These are phyloP conservation scores for Nomada hirtipes DNA, from an alignment of 2,888 invertebrate species.

Conservation along the genomic window DNA sequence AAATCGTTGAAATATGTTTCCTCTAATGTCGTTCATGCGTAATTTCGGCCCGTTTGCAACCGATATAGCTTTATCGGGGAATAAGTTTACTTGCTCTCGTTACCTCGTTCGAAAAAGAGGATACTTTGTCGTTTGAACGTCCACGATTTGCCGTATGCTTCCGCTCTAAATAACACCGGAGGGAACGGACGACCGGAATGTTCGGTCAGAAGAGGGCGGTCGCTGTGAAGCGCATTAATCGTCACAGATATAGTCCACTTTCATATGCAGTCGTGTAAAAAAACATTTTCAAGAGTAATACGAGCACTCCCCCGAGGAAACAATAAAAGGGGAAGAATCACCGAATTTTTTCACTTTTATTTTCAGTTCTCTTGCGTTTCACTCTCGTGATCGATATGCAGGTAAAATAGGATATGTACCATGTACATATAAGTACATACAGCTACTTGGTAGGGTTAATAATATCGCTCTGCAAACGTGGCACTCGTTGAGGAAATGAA, in stretches of 20 bases:
- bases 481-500: no score
- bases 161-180: constrained; percentile 71
- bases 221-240: constrained; percentile 76
- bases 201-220: constrained; percentile 63
- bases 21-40: constrained; percentile 4
- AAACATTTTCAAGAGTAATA: constrained; percentile 17
- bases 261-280: constrained; percentile 17
- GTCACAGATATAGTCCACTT: constrained; percentile 59
- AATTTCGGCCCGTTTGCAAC: constrained; percentile 10
- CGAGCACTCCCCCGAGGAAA: neutral
- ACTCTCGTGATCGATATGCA: no score
- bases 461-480: no score
- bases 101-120: constrained; percentile 53
- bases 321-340: no score
- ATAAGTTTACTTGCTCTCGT: constrained; percentile 38
- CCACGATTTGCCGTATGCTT: constrained; percentile 65
- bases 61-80: constrained; percentile 36
- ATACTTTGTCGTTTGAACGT: constrained; percentile 63
- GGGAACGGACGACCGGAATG: constrained; percentile 66
- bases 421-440: no score
- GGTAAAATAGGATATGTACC: no score
- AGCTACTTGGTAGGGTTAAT: no score
- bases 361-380: no score
- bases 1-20: neutral
- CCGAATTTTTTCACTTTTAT: no score